Evolutionary conservation across 2,113 vertebrate genomes (phyloP).

Genomic region (Epinephelus cyanopodus): DNA sequence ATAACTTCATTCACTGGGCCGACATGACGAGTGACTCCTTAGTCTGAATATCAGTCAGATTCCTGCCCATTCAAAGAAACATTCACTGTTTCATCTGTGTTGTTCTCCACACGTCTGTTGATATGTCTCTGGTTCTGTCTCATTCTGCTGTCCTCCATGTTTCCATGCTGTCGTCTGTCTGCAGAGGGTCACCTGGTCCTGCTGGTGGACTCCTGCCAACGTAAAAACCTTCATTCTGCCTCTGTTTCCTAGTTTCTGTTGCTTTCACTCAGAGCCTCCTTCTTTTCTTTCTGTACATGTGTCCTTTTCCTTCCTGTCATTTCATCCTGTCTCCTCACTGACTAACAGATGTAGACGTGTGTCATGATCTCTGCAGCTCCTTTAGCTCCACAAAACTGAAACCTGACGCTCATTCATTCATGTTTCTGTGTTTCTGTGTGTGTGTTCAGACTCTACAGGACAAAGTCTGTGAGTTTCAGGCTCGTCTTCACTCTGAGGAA

Average conservation of each 20-base stretch:
- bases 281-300: neutral
- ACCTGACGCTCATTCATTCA: neutral
- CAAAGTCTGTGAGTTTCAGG: slow-evolving; percentile 80
- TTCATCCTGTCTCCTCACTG: too few relatives aligned
- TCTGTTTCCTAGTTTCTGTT: neutral
- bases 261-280: neutral
- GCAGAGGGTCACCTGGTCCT: slow-evolving; percentile 78
- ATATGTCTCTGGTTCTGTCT: neutral
- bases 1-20: too few relatives aligned
- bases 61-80: too few relatives aligned
- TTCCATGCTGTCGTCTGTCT: slow-evolving; percentile 13
- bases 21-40: too few relatives aligned
- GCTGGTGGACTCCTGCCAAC: slow-evolving; percentile 68
- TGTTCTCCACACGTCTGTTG: neutral
- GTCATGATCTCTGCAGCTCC: neutral
- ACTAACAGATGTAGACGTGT: too few relatives aligned
- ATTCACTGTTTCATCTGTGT: neutral
- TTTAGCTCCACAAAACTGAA: neutral
- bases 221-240: slow-evolving; percentile 66
- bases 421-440: slow-evolving; percentile 1
- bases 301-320: neutral
- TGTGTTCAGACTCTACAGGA: slow-evolving; percentile 84
- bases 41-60: too few relatives aligned
- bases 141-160: neutral
- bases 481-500: slow-evolving; percentile 83